A percentile compares a stretch with the other conserved stretches of the same genome.
Conservation (phyloP, 1,140 invertebrate genomes). For the Parasteatoda tepidariorum region DNA sequence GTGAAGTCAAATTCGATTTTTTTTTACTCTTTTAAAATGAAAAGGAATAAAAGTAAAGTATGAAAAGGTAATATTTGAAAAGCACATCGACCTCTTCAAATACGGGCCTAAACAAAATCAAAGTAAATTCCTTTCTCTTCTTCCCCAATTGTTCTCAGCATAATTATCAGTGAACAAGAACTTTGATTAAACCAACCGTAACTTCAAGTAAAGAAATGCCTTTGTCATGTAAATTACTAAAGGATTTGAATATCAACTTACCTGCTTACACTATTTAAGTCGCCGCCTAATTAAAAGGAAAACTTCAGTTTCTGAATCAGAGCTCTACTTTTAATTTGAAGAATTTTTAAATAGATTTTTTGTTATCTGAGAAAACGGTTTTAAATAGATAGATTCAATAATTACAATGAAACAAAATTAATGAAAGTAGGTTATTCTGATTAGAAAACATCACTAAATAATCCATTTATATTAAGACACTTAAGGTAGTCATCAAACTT, state of each 20-base stretch:
- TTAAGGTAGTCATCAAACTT: no score
- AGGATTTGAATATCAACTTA: slow-evolving; percentile 57
- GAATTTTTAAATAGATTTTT: background rate
- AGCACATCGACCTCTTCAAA: background rate
- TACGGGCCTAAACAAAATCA: slow-evolving; percentile 31
- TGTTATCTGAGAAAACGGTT: background rate
- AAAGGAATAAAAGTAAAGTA: no score
- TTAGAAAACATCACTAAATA: no score
- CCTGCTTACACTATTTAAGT: slow-evolving; percentile 53
- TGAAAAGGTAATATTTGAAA: no score
- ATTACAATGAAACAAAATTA: background rate
- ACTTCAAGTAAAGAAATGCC: slow-evolving; percentile 51
- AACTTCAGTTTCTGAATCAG: slow-evolving; percentile 26
- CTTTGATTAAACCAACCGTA: slow-evolving; percentile 59
- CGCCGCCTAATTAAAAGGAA: slow-evolving; percentile 50
- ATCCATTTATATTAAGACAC: no score
- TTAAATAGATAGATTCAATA: background rate
- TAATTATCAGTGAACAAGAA: slow-evolving; percentile 54
- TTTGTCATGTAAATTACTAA: slow-evolving; percentile 59
- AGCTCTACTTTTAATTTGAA: background rate
- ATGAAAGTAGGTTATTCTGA: no score
- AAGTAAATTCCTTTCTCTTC: slow-evolving; percentile 28
- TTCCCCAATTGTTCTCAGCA: slow-evolving; percentile 55
- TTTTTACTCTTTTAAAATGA: no score
- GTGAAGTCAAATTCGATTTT: no score